Conservation (phyloP, 2,113 vertebrate species). For the Glareola pratincola region DNA sequence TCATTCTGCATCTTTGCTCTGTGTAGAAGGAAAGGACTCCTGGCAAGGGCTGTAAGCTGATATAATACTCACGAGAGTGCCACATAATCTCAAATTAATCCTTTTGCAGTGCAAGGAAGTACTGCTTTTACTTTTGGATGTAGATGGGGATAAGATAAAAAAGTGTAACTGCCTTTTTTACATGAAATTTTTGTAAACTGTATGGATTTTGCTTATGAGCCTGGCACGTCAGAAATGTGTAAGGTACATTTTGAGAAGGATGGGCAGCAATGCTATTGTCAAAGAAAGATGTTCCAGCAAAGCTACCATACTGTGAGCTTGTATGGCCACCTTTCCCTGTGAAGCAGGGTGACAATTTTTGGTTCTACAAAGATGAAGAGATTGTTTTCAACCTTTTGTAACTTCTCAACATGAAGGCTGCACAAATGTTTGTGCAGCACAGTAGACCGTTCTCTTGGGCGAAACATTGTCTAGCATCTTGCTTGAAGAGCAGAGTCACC, state of each 20-base stretch:
- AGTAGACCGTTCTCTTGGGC: neutral
- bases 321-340: neutral
- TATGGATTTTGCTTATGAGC: neutral
- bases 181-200: neutral
- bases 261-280: fast-evolving
- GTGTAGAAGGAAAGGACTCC: neutral
- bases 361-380: neutral
- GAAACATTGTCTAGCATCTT: neutral
- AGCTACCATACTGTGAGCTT: neutral
- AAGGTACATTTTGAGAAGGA: neutral
- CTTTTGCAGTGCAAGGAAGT: neutral
- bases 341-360: neutral
- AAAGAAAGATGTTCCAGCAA: neutral
- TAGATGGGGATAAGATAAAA: neutral
- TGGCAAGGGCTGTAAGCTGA: neutral
- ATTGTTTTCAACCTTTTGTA: neutral
- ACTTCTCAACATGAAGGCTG: neutral
- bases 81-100: neutral
- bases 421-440: neutral
- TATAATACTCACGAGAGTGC: neutral
- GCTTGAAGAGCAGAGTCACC: neutral
- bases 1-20: neutral
- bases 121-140: neutral
- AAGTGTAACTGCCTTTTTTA: neutral
- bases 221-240: neutral